Evolutionary conservation across 2,113 vertebrate genomes (phyloP).

Genomic region (Mixornis gularis): DNA sequence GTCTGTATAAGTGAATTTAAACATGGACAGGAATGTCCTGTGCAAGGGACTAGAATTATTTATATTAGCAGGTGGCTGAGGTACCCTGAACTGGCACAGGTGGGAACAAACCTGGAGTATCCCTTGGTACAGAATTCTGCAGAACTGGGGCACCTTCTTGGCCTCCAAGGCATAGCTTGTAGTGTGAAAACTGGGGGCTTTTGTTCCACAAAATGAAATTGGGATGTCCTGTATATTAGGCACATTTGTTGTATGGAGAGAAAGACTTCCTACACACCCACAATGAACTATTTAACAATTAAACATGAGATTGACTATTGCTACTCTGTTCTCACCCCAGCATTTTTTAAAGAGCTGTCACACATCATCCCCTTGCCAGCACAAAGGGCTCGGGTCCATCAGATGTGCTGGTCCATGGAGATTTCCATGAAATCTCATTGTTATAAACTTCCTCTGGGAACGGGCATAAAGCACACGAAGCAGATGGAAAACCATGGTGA

Average conservation of each 20-base stretch:
- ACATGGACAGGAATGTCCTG: not conserved
- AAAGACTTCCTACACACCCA: not conserved
- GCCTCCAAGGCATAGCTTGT: not conserved
- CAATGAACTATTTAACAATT: not conserved
- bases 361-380: not conserved
- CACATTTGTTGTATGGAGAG: not conserved
- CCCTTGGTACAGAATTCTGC: not conserved
- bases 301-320: not conserved
- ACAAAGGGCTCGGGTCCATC: not conserved
- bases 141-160: not conserved
- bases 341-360: too few relatives aligned
- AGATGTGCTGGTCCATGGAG: not conserved
- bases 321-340: not conserved
- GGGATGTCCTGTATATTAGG: not conserved
- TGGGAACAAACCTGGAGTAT: not conserved
- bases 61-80: not conserved
- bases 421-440: not conserved
- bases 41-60: not conserved
- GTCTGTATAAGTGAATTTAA: not conserved
- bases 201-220: not conserved
- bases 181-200: fast-evolving
- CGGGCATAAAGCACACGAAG: not conserved
- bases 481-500: not conserved
- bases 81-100: not conserved
- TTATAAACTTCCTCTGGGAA: not conserved